A percentile compares a stretch with the other conserved stretches of the same genome.
These are phyloP conservation scores for Microcebus lehilahytsara DNA, from an alignment of 2,113 vertebrate species.

Conservation along the genomic window DNA sequence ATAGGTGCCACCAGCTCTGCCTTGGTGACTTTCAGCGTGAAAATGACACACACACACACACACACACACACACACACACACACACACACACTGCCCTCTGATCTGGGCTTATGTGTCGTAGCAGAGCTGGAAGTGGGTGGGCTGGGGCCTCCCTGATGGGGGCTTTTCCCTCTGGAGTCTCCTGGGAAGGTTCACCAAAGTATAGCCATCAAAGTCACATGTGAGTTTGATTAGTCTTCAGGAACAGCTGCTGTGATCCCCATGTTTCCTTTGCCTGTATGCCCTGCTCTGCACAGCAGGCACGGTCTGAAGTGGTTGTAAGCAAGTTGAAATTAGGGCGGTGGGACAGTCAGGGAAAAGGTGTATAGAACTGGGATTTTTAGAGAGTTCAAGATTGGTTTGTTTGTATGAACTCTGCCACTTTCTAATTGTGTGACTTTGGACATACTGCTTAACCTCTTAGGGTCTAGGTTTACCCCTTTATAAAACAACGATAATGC, in stretches of 20 bases:
- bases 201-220: background rate
- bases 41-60: background rate
- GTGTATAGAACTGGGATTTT: no score
- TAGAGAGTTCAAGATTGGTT: background rate
- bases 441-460: background rate
- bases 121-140: background rate
- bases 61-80: no score
- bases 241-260: background rate
- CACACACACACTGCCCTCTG: background rate
- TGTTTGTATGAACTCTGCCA: background rate
- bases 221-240: background rate
- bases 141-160: background rate
- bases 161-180: background rate
- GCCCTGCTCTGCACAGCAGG: background rate
- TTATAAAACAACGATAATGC: background rate
- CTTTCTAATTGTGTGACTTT: background rate
- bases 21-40: background rate
- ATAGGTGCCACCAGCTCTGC: background rate
- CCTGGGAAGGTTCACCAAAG: background rate
- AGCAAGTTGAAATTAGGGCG: background rate
- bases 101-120: background rate
- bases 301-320: background rate
- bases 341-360: background rate
- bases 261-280: background rate
- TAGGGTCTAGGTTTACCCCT: background rate